Conservation (phyloP, 2,113 vertebrate species). For the Micromys minutus region DNA sequence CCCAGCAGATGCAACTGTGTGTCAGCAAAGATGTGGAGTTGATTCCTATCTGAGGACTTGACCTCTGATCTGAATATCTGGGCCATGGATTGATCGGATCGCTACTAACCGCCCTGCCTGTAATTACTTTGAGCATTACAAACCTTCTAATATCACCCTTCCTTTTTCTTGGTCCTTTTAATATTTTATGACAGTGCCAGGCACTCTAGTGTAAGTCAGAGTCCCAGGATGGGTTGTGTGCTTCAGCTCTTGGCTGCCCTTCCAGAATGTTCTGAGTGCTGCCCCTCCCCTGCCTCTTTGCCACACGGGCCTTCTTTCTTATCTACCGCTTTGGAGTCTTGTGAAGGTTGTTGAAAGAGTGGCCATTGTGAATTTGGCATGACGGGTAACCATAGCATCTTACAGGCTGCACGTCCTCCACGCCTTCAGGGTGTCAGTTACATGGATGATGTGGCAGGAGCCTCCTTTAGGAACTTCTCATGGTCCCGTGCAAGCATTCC, state of each 20-base stretch:
- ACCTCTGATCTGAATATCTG: slow-evolving; percentile 69
- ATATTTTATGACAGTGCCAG: slow-evolving; percentile 77
- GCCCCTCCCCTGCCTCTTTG: neutral
- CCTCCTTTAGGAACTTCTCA: neutral
- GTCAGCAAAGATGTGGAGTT: slow-evolving; percentile 66
- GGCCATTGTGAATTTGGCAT: neutral
- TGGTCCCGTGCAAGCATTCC: accelerated
- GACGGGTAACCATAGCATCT: neutral
- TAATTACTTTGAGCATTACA: slow-evolving; percentile 83
- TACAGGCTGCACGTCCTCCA: neutral
- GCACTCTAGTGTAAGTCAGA: neutral
- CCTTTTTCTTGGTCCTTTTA: slow-evolving; percentile 71
- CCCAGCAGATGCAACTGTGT: slow-evolving; percentile 66
- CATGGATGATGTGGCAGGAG: accelerated
- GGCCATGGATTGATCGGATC: slow-evolving; percentile 74
- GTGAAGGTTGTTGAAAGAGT: neutral
- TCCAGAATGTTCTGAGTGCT: neutral
- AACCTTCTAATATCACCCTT: slow-evolving; percentile 77
- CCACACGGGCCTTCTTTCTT: neutral
- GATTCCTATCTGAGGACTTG: slow-evolving; percentile 65
- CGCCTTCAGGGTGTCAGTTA: neutral
- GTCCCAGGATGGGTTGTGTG: neutral
- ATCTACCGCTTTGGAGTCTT: slow-evolving; percentile 20
- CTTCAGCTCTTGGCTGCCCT: slow-evolving; percentile 17
- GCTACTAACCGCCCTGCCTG: slow-evolving; percentile 82